Base-by-base conservation (phyloP, 2,888 invertebrate species). In the Leucophenga montana region DNA sequence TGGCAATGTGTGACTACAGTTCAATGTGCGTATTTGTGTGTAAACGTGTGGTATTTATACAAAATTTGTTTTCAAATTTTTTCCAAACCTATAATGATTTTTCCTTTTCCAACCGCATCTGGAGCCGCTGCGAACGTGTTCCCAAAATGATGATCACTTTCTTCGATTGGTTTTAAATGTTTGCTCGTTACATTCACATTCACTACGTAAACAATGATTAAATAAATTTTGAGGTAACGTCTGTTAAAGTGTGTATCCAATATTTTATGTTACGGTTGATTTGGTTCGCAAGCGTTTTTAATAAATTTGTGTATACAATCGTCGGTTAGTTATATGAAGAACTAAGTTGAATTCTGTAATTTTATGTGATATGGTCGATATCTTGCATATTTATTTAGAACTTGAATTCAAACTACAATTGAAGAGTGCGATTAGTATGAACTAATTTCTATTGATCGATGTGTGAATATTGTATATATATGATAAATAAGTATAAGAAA, bases 31-130 rank as follows among this genome's bases (percentile, higher is more conserved):
- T 71, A 72, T 71, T 71, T 71, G 73, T 75, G 56, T 73, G 66
- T 66, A 33, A 56, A 78, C 80, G 80, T 78, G 73, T 78, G 67
- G 73, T 67, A 65, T 61, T 57, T 22, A 14, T 77, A 73, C 6
- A 73, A 44, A 64, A 74, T 81, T 76, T 14, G 8, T 50, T 50
- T 50, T 11, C n/a, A 50, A 50, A 50, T 56, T 56, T 56, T 11
- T 18, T 85, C 85, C 88, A 87, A 86, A 90, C 90, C 90, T 90
- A 90, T 90, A 78, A 90, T 89, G 85, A 90, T 88, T 89, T 90
- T 90, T 87, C 90, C 89, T 84, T 81, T 86, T 80, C 62, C 62
- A 64, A 64, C 46, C 48, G 62, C 62, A 64, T 64, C 62, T 18
- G n/a, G 46, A 48, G 46, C 22, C 62, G 62, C 39, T 46, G 62